Conservation (phyloP, 2,113 vertebrate genomes). For the Mungos mungo region DNA sequence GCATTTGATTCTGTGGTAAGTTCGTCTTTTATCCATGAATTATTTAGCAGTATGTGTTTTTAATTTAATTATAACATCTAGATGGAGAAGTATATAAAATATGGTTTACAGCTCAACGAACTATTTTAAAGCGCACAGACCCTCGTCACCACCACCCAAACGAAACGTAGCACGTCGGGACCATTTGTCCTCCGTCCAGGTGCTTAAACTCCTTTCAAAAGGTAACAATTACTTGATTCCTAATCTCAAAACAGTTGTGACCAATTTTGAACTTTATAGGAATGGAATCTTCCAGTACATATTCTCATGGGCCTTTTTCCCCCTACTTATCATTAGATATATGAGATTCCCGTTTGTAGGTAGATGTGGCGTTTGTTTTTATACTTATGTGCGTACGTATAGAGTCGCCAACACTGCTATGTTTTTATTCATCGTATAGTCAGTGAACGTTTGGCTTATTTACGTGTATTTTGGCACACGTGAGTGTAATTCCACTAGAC, state of each 20-base stretch:
- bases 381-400: neutral
- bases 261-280: neutral
- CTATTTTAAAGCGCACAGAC: neutral
- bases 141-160: too few species aligned
- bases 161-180: accelerated
- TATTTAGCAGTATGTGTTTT: neutral
- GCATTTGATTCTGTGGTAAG: neutral
- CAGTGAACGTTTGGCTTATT: neutral
- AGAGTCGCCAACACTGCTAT: too few species aligned
- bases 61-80: neutral
- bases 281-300: neutral
- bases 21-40: neutral
- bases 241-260: neutral
- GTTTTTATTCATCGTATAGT: neutral
- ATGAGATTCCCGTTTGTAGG: neutral
- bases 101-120: neutral
- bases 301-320: neutral
- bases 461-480: neutral
- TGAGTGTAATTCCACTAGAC: neutral
- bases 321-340: neutral
- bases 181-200: accelerated
- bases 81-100: neutral
- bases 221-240: neutral
- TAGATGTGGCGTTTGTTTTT: neutral
- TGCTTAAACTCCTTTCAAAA: neutral